Evolutionary conservation across 2,113 vertebrate species (phyloP).

Genomic region (Sisor rabdophorus): DNA sequence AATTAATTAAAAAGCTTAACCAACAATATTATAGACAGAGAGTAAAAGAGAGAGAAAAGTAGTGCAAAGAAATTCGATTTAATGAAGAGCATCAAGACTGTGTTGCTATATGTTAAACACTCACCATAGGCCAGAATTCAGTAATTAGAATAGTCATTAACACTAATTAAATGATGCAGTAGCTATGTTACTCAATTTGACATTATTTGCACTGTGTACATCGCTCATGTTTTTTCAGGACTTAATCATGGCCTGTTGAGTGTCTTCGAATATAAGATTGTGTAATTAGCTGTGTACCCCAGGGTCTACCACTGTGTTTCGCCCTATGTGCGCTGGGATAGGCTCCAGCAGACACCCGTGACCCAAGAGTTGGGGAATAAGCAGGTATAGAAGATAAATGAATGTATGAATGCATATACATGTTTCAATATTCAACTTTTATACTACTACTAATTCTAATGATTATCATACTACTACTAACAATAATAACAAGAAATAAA

Average conservation of each 20-base stretch:
- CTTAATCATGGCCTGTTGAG: conserved; percentile 35
- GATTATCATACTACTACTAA: too few species aligned
- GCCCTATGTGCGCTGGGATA: too few species aligned
- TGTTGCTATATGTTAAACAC: conserved; percentile 37
- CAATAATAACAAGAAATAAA: too few species aligned
- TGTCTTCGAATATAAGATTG: conserved; percentile 40
- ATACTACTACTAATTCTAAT: too few species aligned
- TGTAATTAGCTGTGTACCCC: too few species aligned
- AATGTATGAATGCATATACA: too few species aligned
- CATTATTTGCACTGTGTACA: conserved; percentile 36
- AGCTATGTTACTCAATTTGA: conserved; percentile 42
- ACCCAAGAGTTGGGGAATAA: too few species aligned
- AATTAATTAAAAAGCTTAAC: conserved; percentile 43
- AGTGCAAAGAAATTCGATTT: conserved; percentile 44
- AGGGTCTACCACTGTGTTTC: too few species aligned
- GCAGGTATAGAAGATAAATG: too few species aligned
- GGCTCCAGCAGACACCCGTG: too few species aligned
- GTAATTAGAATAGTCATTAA: conserved; percentile 50
- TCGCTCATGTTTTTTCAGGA: conserved; percentile 38
- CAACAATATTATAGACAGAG: conserved; percentile 45
- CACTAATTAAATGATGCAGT: conserved; percentile 48
- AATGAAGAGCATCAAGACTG: conserved; percentile 50
- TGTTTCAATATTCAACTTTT: too few species aligned
- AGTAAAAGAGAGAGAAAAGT: conserved; percentile 45
- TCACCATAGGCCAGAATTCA: conserved; percentile 34